phyloP scores from a whole-genome alignment of 2,888 invertebrate species.

The Maniola hyperantus region DNA sequence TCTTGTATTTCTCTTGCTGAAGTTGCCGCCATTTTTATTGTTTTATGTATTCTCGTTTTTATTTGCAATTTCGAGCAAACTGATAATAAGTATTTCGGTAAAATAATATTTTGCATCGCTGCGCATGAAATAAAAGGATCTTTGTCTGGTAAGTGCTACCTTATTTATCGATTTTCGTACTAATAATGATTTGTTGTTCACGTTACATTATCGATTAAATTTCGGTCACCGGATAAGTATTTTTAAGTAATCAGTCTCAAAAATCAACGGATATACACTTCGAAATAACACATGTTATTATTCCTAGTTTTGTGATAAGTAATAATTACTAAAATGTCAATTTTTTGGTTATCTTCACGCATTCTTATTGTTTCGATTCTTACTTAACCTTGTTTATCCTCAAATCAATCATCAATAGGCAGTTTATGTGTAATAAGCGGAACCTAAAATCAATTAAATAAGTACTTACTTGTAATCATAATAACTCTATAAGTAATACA shows the following conservation, averaged over 20 bases:
- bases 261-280: not conserved
- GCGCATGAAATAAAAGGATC: not conserved
- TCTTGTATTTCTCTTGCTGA: constrained; percentile 36
- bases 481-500: too few relatives aligned
- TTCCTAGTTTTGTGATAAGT: not conserved
- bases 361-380: not conserved
- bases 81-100: not conserved
- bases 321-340: not conserved
- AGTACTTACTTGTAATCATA: too few relatives aligned
- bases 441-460: too few relatives aligned
- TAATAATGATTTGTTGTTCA: constrained; percentile 37
- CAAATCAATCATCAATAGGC: too few relatives aligned
- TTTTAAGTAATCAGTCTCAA: not conserved
- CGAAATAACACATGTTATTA: too few relatives aligned
- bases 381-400: too few relatives aligned
- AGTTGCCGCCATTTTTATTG: constrained; percentile 72
- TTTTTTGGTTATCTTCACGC: constrained; percentile 10
- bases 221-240: constrained; percentile 30
- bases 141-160: constrained; percentile 30
- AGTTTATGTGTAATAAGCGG: too few relatives aligned
- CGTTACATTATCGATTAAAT: constrained; percentile 56
- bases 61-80: constrained; percentile 9
- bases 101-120: not conserved
- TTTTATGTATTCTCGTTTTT: constrained; percentile 44
- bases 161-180: constrained; percentile 26